Evolutionary conservation across 2,888 invertebrate genomes (phyloP), one percentile per base, ranked within the genome.

Genomic region (Cheilosia variabilis): DNA sequence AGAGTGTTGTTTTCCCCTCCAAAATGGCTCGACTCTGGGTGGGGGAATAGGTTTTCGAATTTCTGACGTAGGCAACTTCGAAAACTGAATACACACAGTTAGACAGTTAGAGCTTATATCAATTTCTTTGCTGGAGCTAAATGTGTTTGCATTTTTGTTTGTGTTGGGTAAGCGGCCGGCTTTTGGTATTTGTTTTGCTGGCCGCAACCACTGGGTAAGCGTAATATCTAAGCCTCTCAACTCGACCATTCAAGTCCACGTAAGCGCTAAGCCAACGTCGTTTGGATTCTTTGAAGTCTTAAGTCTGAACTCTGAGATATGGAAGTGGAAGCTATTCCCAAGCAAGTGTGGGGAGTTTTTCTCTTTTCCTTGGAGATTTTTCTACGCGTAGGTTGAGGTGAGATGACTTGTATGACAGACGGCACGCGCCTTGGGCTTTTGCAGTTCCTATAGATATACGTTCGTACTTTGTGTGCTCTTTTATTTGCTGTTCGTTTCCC

Each of bases 1-100:
- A 91, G 89, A 90, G 89, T 90, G 90, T 92, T 91, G 92, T 90
- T 88, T 88, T 81, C 83, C 84, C 84, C 87, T 80, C 87, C 62
- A 19, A 13, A 1, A 27, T 43, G 58, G 27, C n/a, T 50, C 17
- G 10, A 2, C 2, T n/a, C 10, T 15, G 37, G 73, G 75, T 55
- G 58, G 79, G 78, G 80, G 31, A 31, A 52, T 41, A 7, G 72
- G 73, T 77, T 72, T 86, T 86, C 86, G 86, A 86, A 86, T 68
- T 24, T 71, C 60, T 86, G 86, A 77, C 86, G 86, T 72, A 76
- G 65, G 71, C 34, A 86, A 62, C 34, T 86, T 76, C 86, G 86
- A 86, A 86, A 66, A 60, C 47, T 9, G 2, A 37, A 37, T 22
- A 63, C 47, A 27, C 53, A 50, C 34, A 47, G 37, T 19, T 1